Base-by-base conservation (phyloP, 2,888 invertebrate genomes). In the Rhynchonema sp. region DNA sequence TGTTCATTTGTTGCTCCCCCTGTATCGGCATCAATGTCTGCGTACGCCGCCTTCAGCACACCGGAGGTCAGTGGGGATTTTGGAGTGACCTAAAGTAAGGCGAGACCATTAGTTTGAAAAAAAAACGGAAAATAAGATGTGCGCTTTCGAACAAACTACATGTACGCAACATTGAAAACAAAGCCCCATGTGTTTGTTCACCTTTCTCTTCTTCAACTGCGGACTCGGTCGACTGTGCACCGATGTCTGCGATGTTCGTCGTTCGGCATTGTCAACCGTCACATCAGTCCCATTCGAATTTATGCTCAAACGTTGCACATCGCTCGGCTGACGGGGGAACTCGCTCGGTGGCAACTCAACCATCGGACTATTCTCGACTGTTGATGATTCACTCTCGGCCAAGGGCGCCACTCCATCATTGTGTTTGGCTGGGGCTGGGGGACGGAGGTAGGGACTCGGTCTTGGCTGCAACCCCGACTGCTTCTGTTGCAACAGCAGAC, bases 361-460 rank as follows among this genome's bases (percentile, higher is more conserved):
- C 49, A 65, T 62, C 27, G 69, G 69, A 58, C 67, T 67, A 62
- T 69, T 66, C 26, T 65, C 69, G 1, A 69, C 67, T 0, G 66
- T 66, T 0, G 66, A 62, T 3, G 67, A 66, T 59, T 69, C 69
- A 54, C 62, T 63, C 55, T 67, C 66, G 9, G 69, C 69, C 56
- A 69, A 59, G 2, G 69, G 69, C 9, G 69, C 69, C 55, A 57
- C 26, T 17, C 59, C 56, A 22, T 38, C 38, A 6, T 6, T 6
- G 9, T 13, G 9, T 38, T 38, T 38, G 6, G 38, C 38, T 6
- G 38, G 38, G 17, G 9, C 6, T 17, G 6, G 38, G 17, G 9
- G 9, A 17, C 38, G 38, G 6, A 17, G 17, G 9, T 6, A 38
- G 9, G 6, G 6, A 17, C 9, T 17, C 9, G 38, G 6, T 17